Base-by-base conservation (phyloP, 2,888 invertebrate genomes). In the Creontiades dilutus region DNA sequence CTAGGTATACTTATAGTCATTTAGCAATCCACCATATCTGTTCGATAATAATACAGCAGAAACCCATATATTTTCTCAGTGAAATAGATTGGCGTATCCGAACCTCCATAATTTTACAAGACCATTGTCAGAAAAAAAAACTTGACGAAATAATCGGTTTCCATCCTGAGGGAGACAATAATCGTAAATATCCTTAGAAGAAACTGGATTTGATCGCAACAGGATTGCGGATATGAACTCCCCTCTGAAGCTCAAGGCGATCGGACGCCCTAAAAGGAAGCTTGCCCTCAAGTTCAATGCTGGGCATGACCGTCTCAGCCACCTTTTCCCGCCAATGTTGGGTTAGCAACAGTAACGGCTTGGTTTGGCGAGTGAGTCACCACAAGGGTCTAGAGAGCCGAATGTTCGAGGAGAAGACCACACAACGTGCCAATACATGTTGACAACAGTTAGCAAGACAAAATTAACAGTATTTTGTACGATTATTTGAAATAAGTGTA, bases 201-300 rank as follows among this genome's bases (percentile, higher is more conserved):
- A 68, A 68, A 68, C 68, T 68, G 68, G 68, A 23, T 68, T 68
- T 68, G 12, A 23, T 68, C 68, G 68, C 68, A 23, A 27, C 68
- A 82, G 27, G 88, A 88, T 88, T 88, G 88, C 88, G 88, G 88
- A 88, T 88, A 52, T 61, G 61, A 61, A 61, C 27, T 52, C 57
- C 85, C 88, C 68, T 68, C 28, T 9, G 9, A 28, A 28, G 68
- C 48, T 86, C 86, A 86, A 86, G 86, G 78, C 57, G 80, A 78
- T 88, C 55, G 14, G 76, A 28, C 27, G 78, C 88, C 88, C 80
- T 88, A 88, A 52, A 88, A 88, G 88, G 88, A 88, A 88, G 80
- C 78, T 88, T 88, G 88, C 55, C 88, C 80, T 88, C 88, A 88
- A 88, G 88, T 88, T 88, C 88, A 88, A 88, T 88, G 88, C 88